Base-by-base conservation (phyloP, 2,888 invertebrate species). In the Automeris io region DNA sequence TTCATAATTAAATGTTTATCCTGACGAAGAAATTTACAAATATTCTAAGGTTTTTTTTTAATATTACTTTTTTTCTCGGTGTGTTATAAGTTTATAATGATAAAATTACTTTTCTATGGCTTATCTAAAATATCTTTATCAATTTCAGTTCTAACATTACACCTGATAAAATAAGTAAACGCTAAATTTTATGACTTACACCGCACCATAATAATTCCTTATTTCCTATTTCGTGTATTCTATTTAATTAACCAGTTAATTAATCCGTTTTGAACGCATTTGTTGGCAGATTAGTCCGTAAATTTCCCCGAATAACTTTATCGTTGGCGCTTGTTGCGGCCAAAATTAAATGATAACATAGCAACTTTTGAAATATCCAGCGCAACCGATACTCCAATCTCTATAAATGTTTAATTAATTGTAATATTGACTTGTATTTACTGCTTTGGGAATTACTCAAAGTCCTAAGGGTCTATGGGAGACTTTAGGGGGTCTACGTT, bases 231-330 rank as follows among this genome's bases (percentile, higher is more conserved):
- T 49, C 25, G 49, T 56, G 47, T 51, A 52, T 50, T 55, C 44
- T 40, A 49, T 49, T 56, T 57, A 56, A 59, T 62, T 57, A 59
- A 58, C 46, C 45, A 45, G 41, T 39, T 43, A 48, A 48, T 54
- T 57, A 54, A 56, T 57, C 49, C 43, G 45, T 51, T 46, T 42
- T 45, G 41, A 49, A 45, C 47, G 29, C 37, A 40, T 46, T 43
- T 46, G 35, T 43, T 40, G 24, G 19, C 16, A 34, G 43, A 54
- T 51, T 51, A 45, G 43, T 46, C 35, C 24, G 37, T 37, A 32
- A 23, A 32, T 37, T 32, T 32, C 23, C 37, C 29, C n/a, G 29
- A 31, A 37, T 37, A 37, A 41, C 37, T 25, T 33, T 34, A 37
- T 21, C 22, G 18, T 11, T 16, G 32, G 31, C 18, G 18, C 23